A percentile compares a stretch with the other conserved stretches of the same genome.
These are phyloP conservation scores for Aphodius granarius DNA, from an alignment of 2,888 invertebrate species.

Conservation along the genomic window DNA sequence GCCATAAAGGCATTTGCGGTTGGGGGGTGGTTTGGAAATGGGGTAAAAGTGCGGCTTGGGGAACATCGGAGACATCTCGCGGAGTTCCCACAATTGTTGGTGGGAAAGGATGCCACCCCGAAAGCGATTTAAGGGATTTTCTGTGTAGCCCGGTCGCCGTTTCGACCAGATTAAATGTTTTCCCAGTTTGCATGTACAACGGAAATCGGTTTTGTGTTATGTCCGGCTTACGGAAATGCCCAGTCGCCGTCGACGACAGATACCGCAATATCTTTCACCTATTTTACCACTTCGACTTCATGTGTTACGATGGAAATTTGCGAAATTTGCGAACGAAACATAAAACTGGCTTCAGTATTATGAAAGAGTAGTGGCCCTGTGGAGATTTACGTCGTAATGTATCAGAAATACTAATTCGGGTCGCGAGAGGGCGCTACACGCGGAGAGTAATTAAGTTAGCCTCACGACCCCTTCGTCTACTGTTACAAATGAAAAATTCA, in stretches of 20 bases:
- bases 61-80: neutral
- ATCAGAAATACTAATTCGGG: neutral
- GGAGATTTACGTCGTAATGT: neutral
- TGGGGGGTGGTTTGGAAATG: neutral
- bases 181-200: neutral
- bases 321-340: neutral
- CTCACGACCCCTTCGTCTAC: neutral
- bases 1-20: neutral
- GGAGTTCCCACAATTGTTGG: neutral
- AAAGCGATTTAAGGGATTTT: neutral
- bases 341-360: neutral
- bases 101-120: neutral
- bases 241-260: neutral
- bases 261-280: neutral
- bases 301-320: neutral
- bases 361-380: neutral
- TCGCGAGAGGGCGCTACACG: neutral
- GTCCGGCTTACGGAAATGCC: neutral
- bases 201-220: neutral
- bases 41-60: neutral
- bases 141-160: neutral
- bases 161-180: neutral
- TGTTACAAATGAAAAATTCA: neutral
- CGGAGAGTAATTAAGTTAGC: neutral
- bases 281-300: neutral